Base-by-base conservation (phyloP, 2,888 invertebrate species). In the Drosophila buzzatii region DNA sequence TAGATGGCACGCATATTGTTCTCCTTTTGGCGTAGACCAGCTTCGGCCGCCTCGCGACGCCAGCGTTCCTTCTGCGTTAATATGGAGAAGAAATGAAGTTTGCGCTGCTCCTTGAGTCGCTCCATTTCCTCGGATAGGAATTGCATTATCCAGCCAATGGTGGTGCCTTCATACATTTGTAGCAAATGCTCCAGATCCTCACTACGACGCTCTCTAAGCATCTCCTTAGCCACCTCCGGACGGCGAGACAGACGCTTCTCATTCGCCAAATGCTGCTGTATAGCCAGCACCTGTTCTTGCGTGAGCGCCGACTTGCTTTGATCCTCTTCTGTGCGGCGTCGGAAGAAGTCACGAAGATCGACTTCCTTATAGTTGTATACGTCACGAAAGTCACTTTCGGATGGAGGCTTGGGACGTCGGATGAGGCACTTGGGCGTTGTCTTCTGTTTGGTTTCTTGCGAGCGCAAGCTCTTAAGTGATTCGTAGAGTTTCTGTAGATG, bases 11-110 rank as follows among this genome's bases (percentile, higher is more conserved):
- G 93, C 44, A 96, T 93, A 63, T 95, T 94, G 76, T 96, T 95
- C 91, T 98, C 97, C 56, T 95, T 94, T 91, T 98, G 97, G 23
- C 97, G 93, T 56, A 96, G 93, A 1, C 97, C 97, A 3, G 96
- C 96, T 92, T 97, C 97, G 10, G 95, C 95, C 0, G 97, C 97
- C 92, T 98, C 97, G 0, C 96, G 94, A 90, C 95, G 95, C 76
- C 95, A 94, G 74, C 97, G 94, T 84, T 97, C 96, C 37, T 96
- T 94, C 85, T 97, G 97, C 0, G 97, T 96, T 44, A 97, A 93
- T 79, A 97, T 94, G 33, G 96, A 95, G 90, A 96, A 95, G 0
- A 97, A 97, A 83, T 98, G 97, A 16, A 96, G 95, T 67, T 95
- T 94, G 8, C 97, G 94, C 91, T 98, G 97, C 81, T 97, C 96